A percentile compares a stretch with the other conserved stretches of the same genome.
phyloP scores from a whole-genome alignment of 2,113 vertebrate genomes.

The Brachyhypopomus occidentalis region DNA sequence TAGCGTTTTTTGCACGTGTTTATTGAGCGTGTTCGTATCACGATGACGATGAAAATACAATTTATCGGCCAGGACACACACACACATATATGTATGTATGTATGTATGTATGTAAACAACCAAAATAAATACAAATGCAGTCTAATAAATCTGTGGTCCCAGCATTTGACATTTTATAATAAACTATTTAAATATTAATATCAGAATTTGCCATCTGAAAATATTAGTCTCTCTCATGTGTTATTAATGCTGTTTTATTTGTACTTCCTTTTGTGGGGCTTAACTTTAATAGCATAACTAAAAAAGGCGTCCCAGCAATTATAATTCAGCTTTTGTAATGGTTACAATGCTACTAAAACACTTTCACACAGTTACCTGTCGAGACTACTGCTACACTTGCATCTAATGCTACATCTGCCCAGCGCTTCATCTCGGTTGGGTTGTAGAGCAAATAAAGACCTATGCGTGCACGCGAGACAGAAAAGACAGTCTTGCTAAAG shows the following conservation, averaged over 20 bases:
- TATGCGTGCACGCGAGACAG: too few relatives aligned
- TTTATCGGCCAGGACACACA: too few relatives aligned
- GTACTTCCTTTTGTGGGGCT: conserved; percentile 6
- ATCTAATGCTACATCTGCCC: not conserved
- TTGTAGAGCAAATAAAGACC: conserved; percentile 40
- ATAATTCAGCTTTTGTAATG: not conserved
- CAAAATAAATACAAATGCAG: not conserved
- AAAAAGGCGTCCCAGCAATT: not conserved
- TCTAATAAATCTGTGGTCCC: conserved; percentile 24
- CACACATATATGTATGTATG: too few relatives aligned
- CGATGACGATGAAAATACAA: too few relatives aligned
- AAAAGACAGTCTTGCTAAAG: too few relatives aligned
- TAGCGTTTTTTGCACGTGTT: too few relatives aligned
- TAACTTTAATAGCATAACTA: conserved; percentile 10
- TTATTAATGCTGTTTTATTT: conserved; percentile 41
- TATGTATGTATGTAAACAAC: not conserved
- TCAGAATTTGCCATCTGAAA: conserved; percentile 6
- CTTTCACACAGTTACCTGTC: not conserved
- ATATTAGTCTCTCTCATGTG: conserved; percentile 26
- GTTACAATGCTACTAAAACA: not conserved
- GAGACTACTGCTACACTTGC: not conserved
- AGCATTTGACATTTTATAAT: conserved; percentile 35
- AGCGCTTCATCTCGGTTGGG: not conserved
- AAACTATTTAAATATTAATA: conserved; percentile 35
- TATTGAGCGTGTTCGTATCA: too few relatives aligned